These are phyloP conservation scores for Temnothorax longispinosus DNA, from an alignment of 1,140 invertebrate genomes.

Conservation along the genomic window DNA sequence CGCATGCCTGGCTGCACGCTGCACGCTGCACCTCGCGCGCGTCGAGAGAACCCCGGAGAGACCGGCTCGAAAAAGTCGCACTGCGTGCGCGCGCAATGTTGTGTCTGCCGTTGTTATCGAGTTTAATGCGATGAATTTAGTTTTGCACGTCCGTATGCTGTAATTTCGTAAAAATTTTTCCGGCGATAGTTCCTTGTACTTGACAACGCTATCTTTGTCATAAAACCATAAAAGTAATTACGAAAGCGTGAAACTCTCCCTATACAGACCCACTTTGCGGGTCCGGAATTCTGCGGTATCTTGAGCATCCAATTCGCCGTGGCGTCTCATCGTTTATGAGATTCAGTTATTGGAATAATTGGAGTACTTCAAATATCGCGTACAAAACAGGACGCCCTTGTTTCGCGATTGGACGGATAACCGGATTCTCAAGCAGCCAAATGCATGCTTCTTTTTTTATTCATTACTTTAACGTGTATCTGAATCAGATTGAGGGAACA, in stretches of 20 bases:
- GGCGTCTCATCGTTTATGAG: not conserved
- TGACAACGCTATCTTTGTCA: not conserved
- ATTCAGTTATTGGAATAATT: constrained; percentile 10
- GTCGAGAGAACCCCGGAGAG: constrained; percentile 63
- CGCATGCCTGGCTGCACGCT: constrained; percentile 83
- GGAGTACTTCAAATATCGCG: not conserved
- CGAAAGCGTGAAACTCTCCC: not conserved
- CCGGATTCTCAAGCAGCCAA: not conserved
- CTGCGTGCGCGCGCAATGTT: constrained; percentile 30
- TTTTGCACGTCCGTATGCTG: not conserved
- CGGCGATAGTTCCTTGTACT: not conserved
- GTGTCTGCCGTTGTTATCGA: constrained; percentile 44
- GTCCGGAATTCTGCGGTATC: not conserved
- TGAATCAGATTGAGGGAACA: not conserved
- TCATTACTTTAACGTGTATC: not conserved
- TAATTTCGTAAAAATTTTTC: not conserved
- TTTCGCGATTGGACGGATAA: not conserved
- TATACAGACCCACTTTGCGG: not conserved
- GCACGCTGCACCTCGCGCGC: constrained; percentile 73
- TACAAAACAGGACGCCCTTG: too few relatives aligned
- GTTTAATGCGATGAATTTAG: constrained; percentile 60
- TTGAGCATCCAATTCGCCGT: not conserved
- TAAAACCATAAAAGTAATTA: not conserved
- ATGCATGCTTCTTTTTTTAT: not conserved
- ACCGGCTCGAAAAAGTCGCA: constrained; percentile 59